Percentiles rank a stretch among this genome's conserved stretches.
Conservation (phyloP, 2,888 invertebrate genomes). For the Notocelia uddmanniana region DNA sequence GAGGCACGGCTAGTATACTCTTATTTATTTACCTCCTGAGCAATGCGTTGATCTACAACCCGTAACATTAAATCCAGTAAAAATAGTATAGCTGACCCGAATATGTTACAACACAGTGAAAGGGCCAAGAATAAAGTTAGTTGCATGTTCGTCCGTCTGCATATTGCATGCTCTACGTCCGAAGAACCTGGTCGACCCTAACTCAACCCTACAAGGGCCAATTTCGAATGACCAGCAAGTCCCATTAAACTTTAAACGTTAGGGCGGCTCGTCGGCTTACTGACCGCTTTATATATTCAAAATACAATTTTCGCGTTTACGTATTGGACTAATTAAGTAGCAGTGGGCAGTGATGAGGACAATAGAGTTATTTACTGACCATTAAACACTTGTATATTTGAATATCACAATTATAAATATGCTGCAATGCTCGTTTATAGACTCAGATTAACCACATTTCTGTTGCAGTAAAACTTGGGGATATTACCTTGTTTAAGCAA, state of each 20-base stretch:
- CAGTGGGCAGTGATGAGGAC: not conserved
- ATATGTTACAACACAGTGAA: conserved; percentile 2
- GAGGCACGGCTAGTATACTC: not conserved
- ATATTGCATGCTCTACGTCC: conserved; percentile 31
- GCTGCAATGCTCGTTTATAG: too few relatives aligned
- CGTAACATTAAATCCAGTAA: conserved; percentile 1
- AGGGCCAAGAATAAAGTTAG: conserved; percentile 25
- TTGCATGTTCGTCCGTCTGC: conserved; percentile 31
- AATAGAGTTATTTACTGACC: not conserved
- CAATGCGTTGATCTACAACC: not conserved
- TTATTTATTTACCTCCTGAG: not conserved
- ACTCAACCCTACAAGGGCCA: conserved; percentile 1
- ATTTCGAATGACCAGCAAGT: not conserved
- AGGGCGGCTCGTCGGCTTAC: not conserved
- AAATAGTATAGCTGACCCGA: conserved; percentile 2
- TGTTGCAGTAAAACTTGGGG: too few relatives aligned
- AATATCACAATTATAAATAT: too few relatives aligned
- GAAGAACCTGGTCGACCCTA: not conserved
- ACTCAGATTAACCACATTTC: too few relatives aligned
- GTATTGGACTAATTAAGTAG: not conserved
- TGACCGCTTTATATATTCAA: conserved; percentile 31
- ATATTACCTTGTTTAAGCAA: too few relatives aligned
- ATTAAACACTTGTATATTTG: too few relatives aligned
- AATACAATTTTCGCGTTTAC: conserved; percentile 20
- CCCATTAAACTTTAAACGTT: conserved; percentile 23